phyloP scores from a whole-genome alignment of 1,140 invertebrate genomes.

The Frieseomelitta varia region DNA sequence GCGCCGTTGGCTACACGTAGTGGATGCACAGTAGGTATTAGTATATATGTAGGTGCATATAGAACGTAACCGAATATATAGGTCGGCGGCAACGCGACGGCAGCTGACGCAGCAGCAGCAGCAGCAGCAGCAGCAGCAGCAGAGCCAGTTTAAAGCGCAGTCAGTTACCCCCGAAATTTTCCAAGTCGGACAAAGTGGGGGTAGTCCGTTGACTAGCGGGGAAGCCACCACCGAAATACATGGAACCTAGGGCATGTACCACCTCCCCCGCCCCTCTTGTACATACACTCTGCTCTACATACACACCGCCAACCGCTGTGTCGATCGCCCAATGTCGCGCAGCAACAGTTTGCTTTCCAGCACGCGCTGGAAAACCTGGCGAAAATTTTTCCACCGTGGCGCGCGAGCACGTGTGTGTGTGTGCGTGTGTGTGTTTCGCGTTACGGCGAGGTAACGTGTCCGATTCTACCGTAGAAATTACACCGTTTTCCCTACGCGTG shows the following conservation, averaged over 20 bases:
- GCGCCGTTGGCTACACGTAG: constrained; percentile 58
- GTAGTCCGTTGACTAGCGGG: constrained; percentile 43
- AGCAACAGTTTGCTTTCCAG: constrained; percentile 54
- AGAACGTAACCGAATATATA: constrained; percentile 51
- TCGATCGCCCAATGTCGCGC: constrained; percentile 57
- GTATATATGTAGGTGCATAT: constrained; percentile 45
- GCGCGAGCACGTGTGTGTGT: too few relatives aligned
- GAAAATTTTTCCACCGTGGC: constrained; percentile 18
- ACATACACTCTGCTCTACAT: constrained; percentile 6
- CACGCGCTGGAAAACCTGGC: constrained; percentile 38
- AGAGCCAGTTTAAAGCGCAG: constrained; percentile 51
- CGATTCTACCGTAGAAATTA: neutral
- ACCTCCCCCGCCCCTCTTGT: neutral
- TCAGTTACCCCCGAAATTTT: constrained; percentile 62
- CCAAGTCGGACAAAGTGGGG: constrained; percentile 42
- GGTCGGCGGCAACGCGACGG: constrained; percentile 23
- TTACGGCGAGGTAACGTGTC: too few relatives aligned
- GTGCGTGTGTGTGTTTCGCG: neutral
- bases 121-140: neutral
- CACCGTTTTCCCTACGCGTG: neutral
- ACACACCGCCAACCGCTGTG: constrained; percentile 2
- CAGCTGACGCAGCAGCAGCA: constrained; percentile 40
- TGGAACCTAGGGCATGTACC: neutral
- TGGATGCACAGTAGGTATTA: constrained; percentile 60
- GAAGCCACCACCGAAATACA: constrained; percentile 45